These are phyloP conservation scores for Macrotis lagotis DNA, from an alignment of 2,113 vertebrate species.

Conservation along the genomic window DNA sequence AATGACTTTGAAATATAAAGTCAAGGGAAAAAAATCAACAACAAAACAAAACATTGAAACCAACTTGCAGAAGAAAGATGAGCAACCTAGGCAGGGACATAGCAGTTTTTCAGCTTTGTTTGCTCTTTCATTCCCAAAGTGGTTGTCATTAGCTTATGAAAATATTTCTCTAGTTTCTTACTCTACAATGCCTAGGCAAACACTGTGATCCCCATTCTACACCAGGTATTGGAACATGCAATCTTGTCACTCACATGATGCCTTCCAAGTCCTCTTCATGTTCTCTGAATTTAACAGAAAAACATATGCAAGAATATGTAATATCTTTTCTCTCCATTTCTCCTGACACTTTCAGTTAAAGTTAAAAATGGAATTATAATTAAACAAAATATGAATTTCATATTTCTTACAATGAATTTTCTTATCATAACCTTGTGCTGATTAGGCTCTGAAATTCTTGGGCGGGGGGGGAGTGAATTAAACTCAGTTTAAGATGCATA, in stretches of 20 bases:
- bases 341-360: neutral
- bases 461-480: neutral
- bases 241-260: neutral
- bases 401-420: neutral
- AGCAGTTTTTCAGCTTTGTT: conserved; percentile 13
- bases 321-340: neutral
- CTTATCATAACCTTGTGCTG: neutral
- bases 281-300: neutral
- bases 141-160: neutral
- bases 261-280: neutral
- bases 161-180: conserved; percentile 29
- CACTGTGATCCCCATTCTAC: too few species aligned
- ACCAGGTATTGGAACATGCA: neutral
- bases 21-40: conserved; percentile 1
- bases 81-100: conserved; percentile 14
- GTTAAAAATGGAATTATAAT: conserved; percentile 7
- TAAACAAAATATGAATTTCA: neutral
- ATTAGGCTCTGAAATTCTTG: conserved; percentile 10
- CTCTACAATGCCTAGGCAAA: neutral
- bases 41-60: conserved; percentile 18
- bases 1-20: conserved; percentile 59
- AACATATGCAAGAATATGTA: neutral
- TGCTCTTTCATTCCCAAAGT: conserved; percentile 28
- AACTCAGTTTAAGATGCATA: neutral
- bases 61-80: conserved; percentile 50